Evolutionary conservation across 2,797 vertebrate species (phyloP).

Genomic region (Odontamblyopus rebecca): DNA sequence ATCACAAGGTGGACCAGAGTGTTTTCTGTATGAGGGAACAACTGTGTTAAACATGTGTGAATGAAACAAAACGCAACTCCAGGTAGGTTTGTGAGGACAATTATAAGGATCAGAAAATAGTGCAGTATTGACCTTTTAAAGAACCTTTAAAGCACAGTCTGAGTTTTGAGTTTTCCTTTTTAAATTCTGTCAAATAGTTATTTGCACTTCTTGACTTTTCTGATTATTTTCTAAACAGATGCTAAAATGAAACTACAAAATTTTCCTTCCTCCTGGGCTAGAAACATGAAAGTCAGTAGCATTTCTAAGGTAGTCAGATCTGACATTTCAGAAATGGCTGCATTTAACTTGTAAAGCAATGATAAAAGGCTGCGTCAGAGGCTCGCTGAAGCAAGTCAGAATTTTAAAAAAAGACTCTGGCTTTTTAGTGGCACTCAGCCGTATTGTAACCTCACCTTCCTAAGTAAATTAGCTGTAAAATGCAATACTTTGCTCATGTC

Average conservation of each 20-base stretch:
- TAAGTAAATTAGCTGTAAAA: conserved; percentile 56
- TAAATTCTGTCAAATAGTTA: no score
- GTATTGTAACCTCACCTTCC: conserved; percentile 32
- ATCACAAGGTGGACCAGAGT: no score
- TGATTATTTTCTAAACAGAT: no score
- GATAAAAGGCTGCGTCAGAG: conserved; percentile 19
- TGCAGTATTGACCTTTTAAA: no score
- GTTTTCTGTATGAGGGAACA: no score
- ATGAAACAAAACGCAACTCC: no score
- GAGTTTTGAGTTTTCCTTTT: no score
- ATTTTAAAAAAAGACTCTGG: conserved; percentile 30
- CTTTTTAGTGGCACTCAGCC: conserved; percentile 49
- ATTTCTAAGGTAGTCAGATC: conserved; percentile 52
- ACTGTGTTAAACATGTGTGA: no score
- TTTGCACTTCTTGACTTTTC: no score
- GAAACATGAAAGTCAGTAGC: conserved; percentile 32
- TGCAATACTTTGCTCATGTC: conserved; percentile 39
- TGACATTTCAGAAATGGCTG: conserved; percentile 56
- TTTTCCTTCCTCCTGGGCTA: conserved; percentile 39
- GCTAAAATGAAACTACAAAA: conserved; percentile 12
- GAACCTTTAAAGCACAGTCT: no score
- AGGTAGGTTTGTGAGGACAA: no score
- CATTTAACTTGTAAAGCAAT: conserved; percentile 34
- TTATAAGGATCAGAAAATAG: no score
- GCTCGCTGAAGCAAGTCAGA: conserved; percentile 42